phyloP scores from a whole-genome alignment of 1,140 invertebrate species.

The Leguminivora glycinivorella region DNA sequence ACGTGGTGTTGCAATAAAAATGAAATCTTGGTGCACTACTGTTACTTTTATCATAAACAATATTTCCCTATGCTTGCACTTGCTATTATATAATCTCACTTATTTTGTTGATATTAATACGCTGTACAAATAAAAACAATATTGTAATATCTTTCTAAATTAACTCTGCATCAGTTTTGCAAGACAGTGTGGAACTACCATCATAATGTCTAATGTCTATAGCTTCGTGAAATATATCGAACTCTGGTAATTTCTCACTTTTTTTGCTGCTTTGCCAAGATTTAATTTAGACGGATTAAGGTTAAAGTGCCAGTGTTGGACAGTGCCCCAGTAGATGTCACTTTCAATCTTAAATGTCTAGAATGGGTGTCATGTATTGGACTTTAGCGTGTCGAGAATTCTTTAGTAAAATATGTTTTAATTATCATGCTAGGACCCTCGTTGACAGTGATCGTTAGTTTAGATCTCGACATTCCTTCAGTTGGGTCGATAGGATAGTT shows the following conservation, averaged over 20 bases:
- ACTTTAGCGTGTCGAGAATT: too few species aligned
- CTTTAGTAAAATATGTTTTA: neutral
- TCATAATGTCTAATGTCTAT: too few species aligned
- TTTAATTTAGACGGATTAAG: too few species aligned
- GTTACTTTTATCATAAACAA: neutral
- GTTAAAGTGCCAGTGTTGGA: too few species aligned
- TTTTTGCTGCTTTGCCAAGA: too few species aligned
- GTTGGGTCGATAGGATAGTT: conserved; percentile 14
- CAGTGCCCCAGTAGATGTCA: too few species aligned
- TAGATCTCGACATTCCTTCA: conserved; percentile 25
- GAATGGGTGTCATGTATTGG: too few species aligned
- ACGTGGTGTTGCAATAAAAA: neutral
- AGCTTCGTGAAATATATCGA: too few species aligned
- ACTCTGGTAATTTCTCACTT: too few species aligned
- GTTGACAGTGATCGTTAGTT: neutral
- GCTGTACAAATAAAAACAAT: neutral
- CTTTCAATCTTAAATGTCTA: too few species aligned
- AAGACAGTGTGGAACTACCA: too few species aligned
- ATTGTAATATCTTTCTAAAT: neutral
- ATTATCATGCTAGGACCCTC: neutral
- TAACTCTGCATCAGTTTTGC: too few species aligned
- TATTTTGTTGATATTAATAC: neutral
- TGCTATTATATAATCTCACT: neutral
- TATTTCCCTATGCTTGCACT: neutral
- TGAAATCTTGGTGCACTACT: neutral